Evolutionary conservation across 2,888 invertebrate species (phyloP).

Genomic region (Mechanitis mazaeus): DNA sequence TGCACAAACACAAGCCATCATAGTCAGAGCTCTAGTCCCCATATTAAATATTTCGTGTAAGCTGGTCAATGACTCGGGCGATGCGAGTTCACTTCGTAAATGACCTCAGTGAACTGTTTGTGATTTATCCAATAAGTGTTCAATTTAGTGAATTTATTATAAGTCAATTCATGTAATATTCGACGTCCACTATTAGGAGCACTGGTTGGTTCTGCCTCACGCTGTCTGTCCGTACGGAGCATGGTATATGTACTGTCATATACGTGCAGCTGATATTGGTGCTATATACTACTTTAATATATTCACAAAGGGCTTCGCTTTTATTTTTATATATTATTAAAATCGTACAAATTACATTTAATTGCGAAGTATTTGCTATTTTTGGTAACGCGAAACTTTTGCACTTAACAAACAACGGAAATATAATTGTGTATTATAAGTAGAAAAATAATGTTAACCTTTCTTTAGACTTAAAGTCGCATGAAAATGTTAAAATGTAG

Average conservation of each 20-base stretch:
- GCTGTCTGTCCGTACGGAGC: not conserved
- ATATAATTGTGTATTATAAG: slow-evolving; percentile 16
- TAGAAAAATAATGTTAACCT: slow-evolving; percentile 45
- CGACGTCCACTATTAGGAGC: slow-evolving; percentile 55
- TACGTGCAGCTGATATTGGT: slow-evolving; percentile 63
- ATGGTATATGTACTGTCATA: not conserved
- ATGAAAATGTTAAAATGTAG: slow-evolving; percentile 43
- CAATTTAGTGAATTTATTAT: slow-evolving; percentile 64
- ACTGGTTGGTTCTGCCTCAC: slow-evolving; percentile 26
- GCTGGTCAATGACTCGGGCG: slow-evolving; percentile 42
- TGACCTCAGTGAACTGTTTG: slow-evolving; percentile 74
- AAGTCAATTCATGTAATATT: slow-evolving; percentile 69
- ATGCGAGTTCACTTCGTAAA: slow-evolving; percentile 57
- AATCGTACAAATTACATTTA: slow-evolving; percentile 12
- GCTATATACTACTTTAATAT: slow-evolving; percentile 56
- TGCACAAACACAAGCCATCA: slow-evolving; percentile 56
- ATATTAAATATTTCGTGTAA: slow-evolving; percentile 58
- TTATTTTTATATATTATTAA: slow-evolving; percentile 11
- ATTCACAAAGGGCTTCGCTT: slow-evolving; percentile 23
- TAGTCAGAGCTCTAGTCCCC: slow-evolving; percentile 74
- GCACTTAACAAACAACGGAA: slow-evolving; percentile 13
- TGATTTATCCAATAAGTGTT: slow-evolving; percentile 76
- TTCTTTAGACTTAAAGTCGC: slow-evolving; percentile 61
- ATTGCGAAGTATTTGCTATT: slow-evolving; percentile 13
- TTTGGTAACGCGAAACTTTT: slow-evolving; percentile 12